Base-by-base conservation (phyloP, 1,140 invertebrate genomes). In the Elysia chlorotica region DNA sequence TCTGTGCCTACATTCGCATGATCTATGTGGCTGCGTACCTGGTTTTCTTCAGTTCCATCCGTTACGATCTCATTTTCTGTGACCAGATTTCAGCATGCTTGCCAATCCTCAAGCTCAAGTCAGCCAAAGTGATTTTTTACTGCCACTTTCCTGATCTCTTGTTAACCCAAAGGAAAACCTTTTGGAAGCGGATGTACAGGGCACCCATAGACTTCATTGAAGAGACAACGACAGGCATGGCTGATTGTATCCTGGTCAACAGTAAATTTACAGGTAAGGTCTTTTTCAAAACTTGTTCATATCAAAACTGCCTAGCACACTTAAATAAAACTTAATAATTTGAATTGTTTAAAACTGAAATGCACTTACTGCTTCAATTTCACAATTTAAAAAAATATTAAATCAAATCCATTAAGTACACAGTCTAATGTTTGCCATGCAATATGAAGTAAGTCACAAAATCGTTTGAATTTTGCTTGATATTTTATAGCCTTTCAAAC, bases 91-190 rank as follows among this genome's bases (percentile, higher is more conserved):
- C 86, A 31, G 85, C 86, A 25, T 89, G 80, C 74, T 85, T 81
- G 81, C 93, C 78, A 90, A 90, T 57, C 86, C 89, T 75, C 84
- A 88, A 14, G 90, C 91, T 71, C 88, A 76, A 73, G 14, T 66
- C 73, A 5, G 68, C 78, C 10, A 86, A 91, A 80, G 90, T 98
- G 19, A 85, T 99, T 5, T 99, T 97, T 88, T 99, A 99, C 81
- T 99, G 98, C 80, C 98, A 99, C 89, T 96, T 96, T 89, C 98
- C 98, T 0, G 98, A 99, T 88, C 93, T 96, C 82, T 88, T 99
- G 2, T 88, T 99, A 1, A 85, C 87, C 4, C 78, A 83, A 63
- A 77, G 83, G n/a, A 73, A 80, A 66, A 83, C 73, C 54, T 73
- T 83, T 23, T 63, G 86, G 17, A 97, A 97, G 85, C 90, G 89